Evolutionary conservation across 1,140 invertebrate genomes (phyloP).

Genomic region (Hylyphantes graminicola): DNA sequence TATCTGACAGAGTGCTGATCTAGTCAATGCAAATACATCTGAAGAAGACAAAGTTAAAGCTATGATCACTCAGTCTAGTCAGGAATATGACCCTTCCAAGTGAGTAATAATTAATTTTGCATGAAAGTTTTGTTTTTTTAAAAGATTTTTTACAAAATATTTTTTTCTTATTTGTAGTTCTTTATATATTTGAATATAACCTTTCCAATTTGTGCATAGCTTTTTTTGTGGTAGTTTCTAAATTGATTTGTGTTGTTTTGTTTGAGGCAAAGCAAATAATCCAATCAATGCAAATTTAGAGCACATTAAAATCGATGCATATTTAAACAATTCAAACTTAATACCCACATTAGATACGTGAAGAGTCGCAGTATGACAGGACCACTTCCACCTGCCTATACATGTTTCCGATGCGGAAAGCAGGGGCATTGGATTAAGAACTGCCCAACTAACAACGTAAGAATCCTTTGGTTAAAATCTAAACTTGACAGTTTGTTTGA

Average conservation of each 20-base stretch:
- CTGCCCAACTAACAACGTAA: constrained; percentile 74
- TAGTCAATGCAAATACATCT: constrained; percentile 87
- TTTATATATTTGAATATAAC: background rate
- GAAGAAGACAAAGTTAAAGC: constrained; percentile 98
- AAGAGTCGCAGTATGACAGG: constrained; percentile 87
- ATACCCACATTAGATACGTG: constrained; percentile 64
- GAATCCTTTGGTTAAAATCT: constrained; percentile 38
- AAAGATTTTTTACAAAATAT: too few species aligned
- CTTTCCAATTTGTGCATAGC: background rate
- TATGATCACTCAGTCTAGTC: constrained; percentile 96
- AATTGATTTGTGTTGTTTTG: too few species aligned
- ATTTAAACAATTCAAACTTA: background rate
- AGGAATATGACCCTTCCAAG: constrained; percentile 97
- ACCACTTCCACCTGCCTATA: constrained; percentile 87
- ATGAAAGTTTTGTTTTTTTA: background rate
- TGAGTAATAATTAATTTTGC: constrained; percentile 69
- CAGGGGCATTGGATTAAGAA: constrained; percentile 74
- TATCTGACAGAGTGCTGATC: constrained; percentile 75
- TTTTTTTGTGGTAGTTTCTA: background rate
- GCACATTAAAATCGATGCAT: too few species aligned
- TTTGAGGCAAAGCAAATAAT: too few species aligned
- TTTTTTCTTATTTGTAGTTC: too few species aligned
- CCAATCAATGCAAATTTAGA: too few species aligned
- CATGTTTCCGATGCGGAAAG: constrained; percentile 74
- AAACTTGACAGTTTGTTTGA: background rate